phyloP scores from a whole-genome alignment of 2,797 vertebrate genomes.

The Perodicticus potto region DNA sequence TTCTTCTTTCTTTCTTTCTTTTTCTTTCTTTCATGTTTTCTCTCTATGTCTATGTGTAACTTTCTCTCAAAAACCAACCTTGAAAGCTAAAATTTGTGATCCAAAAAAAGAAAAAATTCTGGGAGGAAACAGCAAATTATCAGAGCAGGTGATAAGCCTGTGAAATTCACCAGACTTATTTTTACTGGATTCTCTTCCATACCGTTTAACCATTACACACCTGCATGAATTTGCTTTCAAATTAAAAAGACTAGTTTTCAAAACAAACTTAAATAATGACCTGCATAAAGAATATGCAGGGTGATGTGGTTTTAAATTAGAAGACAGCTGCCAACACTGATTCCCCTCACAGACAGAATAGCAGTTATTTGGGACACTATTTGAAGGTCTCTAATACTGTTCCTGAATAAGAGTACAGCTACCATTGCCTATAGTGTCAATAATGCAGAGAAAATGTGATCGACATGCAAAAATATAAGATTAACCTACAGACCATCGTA shows the following conservation, averaged over 20 bases:
- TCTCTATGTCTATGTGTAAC: background rate
- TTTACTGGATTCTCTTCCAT: background rate
- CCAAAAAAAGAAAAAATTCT: background rate
- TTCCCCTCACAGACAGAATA: background rate
- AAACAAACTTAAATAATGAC: conserved; percentile 61
- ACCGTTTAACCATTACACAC: conserved; percentile 6
- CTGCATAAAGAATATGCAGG: background rate
- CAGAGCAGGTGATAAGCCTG: background rate
- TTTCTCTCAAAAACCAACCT: background rate
- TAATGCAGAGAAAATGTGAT: background rate
- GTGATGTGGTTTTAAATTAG: conserved; percentile 52
- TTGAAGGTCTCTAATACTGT: conserved; percentile 36
- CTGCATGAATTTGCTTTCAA: conserved; percentile 29
- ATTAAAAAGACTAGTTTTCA: conserved; percentile 54
- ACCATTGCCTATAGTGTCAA: background rate
- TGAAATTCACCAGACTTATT: background rate
- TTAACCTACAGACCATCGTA: background rate
- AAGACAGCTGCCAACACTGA: conserved; percentile 36
- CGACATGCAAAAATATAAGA: background rate
- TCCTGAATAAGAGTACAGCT: background rate
- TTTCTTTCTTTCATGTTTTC: background rate
- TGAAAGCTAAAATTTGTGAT: conserved; percentile 37
- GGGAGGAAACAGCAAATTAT: conserved; percentile 13
- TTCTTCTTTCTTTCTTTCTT: background rate
- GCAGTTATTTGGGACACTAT: conserved; percentile 23